A percentile compares a stretch with the other conserved stretches of the same genome.
phyloP scores from a whole-genome alignment of 2,888 invertebrate species.

The Labia minor region DNA sequence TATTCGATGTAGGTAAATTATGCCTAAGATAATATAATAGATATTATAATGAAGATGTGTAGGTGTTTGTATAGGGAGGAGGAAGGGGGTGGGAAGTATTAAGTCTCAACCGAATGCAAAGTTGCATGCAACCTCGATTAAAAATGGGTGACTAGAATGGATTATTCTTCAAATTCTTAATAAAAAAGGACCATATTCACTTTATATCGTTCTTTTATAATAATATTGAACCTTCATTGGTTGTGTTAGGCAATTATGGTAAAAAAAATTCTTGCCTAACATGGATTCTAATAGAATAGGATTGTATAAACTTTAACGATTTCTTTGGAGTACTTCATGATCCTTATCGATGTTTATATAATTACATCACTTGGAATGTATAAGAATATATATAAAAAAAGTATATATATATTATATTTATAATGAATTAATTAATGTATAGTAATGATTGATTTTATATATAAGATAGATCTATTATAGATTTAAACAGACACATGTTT shows the following conservation, averaged over 20 bases:
- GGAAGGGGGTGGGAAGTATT: no score
- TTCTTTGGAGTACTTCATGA: background rate
- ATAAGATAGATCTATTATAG: no score
- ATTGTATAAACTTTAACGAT: no score
- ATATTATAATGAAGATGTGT: no score
- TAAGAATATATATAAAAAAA: background rate
- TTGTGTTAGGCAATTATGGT: background rate
- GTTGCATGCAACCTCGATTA: constrained; percentile 3
- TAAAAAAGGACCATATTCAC: background rate
- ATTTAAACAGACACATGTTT: no score
- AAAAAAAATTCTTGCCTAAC: constrained; percentile 1
- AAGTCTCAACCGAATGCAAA: background rate
- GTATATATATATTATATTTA: background rate
- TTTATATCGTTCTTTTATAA: background rate
- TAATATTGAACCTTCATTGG: no score
- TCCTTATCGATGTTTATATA: background rate
- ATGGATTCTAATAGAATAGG: background rate
- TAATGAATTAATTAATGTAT: no score
- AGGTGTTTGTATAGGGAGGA: background rate
- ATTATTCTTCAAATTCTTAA: background rate
- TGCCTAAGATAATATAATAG: no score
- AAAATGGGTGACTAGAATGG: background rate
- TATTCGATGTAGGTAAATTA: no score
- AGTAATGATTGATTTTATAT: no score
- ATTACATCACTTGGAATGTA: background rate